phyloP scores from a whole-genome alignment of 2,888 invertebrate genomes.

The Oligia fasciuncula region DNA sequence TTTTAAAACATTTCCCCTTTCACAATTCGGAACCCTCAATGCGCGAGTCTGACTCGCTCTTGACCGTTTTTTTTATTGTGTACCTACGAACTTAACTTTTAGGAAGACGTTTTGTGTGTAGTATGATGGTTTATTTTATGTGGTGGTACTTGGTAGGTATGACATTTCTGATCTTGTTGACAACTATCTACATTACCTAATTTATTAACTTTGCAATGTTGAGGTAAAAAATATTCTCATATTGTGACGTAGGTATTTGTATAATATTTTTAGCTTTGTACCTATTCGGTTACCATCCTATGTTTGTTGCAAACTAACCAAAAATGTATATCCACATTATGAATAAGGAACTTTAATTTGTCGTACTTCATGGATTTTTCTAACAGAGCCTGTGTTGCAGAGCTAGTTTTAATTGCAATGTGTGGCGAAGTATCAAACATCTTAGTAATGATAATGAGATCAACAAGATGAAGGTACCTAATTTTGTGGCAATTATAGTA shows the following conservation, averaged over 20 bases:
- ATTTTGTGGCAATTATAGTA: background rate
- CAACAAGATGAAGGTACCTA: background rate
- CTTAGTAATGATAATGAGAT: background rate
- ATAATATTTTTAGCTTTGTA: background rate
- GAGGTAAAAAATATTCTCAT: background rate
- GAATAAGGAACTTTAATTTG: background rate
- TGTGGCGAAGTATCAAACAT: background rate
- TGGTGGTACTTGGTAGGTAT: too few species aligned
- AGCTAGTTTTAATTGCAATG: background rate
- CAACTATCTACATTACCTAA: background rate
- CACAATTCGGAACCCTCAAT: too few species aligned
- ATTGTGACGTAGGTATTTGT: background rate
- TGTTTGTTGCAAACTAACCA: background rate
- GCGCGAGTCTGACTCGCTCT: too few species aligned
- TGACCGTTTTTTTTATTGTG: constrained; percentile 1
- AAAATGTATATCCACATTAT: too few species aligned
- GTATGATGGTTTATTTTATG: too few species aligned
- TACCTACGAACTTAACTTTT: constrained; percentile 1
- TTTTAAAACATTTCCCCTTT: too few species aligned
- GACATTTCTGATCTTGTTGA: background rate
- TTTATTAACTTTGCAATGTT: background rate
- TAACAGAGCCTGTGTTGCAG: background rate
- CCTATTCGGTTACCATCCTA: background rate
- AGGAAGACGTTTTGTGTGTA: background rate
- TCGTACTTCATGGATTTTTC: background rate